Evolutionary conservation across 53 echinoderm and acorn worm species (phyloP), one percentile per base, ranked within the genome.

Genomic region (Holothuria scabra): DNA sequence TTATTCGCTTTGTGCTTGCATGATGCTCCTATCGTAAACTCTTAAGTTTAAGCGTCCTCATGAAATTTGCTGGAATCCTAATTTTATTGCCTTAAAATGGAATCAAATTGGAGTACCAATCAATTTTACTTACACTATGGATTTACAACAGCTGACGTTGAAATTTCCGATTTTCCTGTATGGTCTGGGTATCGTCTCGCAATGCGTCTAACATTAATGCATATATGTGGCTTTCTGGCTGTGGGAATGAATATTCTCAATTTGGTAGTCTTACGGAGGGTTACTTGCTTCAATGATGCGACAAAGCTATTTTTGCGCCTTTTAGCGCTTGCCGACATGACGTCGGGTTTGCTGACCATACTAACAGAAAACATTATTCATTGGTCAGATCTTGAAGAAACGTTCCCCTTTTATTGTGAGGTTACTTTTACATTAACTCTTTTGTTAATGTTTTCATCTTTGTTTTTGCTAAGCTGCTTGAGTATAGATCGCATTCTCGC

Each of bases 401-500:
- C 12, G 12, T 20, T 18, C 4, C 46, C 52, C 19, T 69, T 37
- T 19, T 76, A 56, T 29, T 76, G 76, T 76, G 76, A 76, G 29
- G 28, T 76, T 14, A 52, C 76, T 52, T 76, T 25, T 8, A 12
- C 52, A 29, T 24, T 24, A 12, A 11, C 56, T 0, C 22, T 52
- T 29, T 76, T 22, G 24, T 28, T 76, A 18, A 25, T 56, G 12
- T 24, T 76, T 29, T 28, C 76, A 21, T 52, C 76, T 28, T 18
- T 76, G 48, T 76, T 76, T 29, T 25, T 76, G 46, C 29, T 76
- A 18, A 56, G 76, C 5, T 76, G 76, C 25, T 22, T 76, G 25
- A 76, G 76, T 28, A 11, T 76, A 28, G 76, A 76, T 23, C 76
- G 76, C 22, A 26, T 76, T 22, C 12, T 76, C 5, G 76, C 76